Conservation (phyloP, 1,140 invertebrate species). For the Asobara japonica region DNA sequence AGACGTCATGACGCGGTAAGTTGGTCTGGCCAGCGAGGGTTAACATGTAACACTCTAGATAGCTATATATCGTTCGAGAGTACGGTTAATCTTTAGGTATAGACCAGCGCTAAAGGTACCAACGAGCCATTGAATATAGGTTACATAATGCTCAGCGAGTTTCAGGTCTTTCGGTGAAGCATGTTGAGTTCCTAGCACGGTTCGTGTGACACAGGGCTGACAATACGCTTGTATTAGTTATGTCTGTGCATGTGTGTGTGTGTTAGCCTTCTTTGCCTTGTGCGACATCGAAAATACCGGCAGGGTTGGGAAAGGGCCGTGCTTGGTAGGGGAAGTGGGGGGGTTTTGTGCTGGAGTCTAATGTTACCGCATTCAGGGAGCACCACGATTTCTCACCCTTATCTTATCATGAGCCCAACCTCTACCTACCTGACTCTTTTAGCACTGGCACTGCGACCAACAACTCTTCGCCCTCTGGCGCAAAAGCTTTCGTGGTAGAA, state of each 20-base stretch:
- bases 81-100: not conserved
- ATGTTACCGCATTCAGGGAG: conserved; percentile 61
- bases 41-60: conserved; percentile 1
- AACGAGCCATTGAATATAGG: conserved; percentile 2
- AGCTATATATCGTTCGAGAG: conserved; percentile 1
- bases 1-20: not conserved
- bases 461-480: conserved; percentile 10
- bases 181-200: not conserved
- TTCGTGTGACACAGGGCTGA: not conserved
- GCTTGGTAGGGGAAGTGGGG: not conserved
- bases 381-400: conserved; percentile 63
- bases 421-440: conserved; percentile 28
- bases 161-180: not conserved
- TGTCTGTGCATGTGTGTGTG: not conserved
- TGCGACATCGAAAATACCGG: not conserved
- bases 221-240: not conserved
- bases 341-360: conserved; percentile 41
- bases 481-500: conserved; percentile 25
- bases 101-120: not conserved
- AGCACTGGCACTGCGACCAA: not conserved
- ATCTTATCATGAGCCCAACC: conserved; percentile 54
- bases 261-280: not conserved
- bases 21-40: not conserved
- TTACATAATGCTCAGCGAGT: conserved; percentile 12
- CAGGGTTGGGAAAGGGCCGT: not conserved